A percentile compares a stretch with the other conserved stretches of the same genome.
Conservation (phyloP, 1,140 invertebrate species). For the Drosophila bifasciata region DNA sequence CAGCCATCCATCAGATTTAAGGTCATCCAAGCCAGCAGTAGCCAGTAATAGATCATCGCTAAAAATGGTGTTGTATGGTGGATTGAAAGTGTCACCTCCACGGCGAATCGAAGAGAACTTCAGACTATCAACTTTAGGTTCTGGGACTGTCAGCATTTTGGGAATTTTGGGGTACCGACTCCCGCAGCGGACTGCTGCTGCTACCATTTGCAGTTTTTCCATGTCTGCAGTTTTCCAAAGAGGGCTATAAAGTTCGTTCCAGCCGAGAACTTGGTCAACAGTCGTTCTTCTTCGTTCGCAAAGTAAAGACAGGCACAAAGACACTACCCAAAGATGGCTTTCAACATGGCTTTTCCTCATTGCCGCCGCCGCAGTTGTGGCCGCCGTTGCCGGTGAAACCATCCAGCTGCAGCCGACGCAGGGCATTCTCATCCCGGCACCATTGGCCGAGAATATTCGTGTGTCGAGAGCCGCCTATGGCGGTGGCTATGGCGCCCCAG, state of each 20-base stretch:
- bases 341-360: constrained; percentile 57
- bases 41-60: constrained; percentile 21
- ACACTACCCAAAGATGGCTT: constrained; percentile 46
- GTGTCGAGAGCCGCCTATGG: constrained; percentile 67
- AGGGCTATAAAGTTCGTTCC: constrained; percentile 62
- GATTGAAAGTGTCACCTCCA: constrained; percentile 7
- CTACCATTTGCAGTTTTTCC: constrained; percentile 33
- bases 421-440: constrained; percentile 71
- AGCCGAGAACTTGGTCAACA: constrained; percentile 34
- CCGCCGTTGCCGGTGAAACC: constrained; percentile 50
- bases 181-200: neutral
- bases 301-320: constrained; percentile 34
- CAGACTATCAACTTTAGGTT: constrained; percentile 8
- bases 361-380: constrained; percentile 25
- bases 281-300: constrained; percentile 45
- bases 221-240: constrained; percentile 32
- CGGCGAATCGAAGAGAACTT: constrained; percentile 11
- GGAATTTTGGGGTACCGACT: neutral
- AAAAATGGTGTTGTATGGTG: too few species aligned
- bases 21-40: constrained; percentile 40
- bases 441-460: constrained; percentile 69
- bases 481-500: constrained; percentile 54
- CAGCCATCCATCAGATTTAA: constrained; percentile 28
- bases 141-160: constrained; percentile 61
- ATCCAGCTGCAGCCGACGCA: constrained; percentile 75